Evolutionary conservation across 2,888 invertebrate genomes (phyloP).

Genomic region (Zelleria hepariella): DNA sequence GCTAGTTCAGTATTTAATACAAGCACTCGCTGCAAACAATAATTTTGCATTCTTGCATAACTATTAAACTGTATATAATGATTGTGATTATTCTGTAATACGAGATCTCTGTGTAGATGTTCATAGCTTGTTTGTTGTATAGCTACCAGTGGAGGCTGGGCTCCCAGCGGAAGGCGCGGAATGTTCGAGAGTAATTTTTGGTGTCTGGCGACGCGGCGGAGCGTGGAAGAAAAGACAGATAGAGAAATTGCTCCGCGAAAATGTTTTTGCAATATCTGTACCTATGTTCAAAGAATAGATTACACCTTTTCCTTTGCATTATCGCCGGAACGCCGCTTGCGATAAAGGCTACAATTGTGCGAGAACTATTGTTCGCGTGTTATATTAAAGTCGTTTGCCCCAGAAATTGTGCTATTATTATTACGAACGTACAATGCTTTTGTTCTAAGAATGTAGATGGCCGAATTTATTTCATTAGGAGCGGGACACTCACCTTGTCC

Average conservation of each 20-base stretch:
- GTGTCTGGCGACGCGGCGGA: not conserved
- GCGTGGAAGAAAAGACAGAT: slow-evolving; percentile 1
- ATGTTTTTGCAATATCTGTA: not conserved
- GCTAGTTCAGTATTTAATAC: too few relatives aligned
- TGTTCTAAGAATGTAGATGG: not conserved
- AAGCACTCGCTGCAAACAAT: too few relatives aligned
- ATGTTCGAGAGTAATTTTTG: slow-evolving; percentile 2
- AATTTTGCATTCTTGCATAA: too few relatives aligned
- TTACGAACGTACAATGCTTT: not conserved
- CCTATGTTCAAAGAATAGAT: not conserved
- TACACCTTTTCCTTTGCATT: not conserved
- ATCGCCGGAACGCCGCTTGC: not conserved
- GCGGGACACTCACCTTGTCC: not conserved
- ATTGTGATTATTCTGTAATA: too few relatives aligned
- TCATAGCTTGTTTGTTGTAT: too few relatives aligned
- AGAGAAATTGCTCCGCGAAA: not conserved
- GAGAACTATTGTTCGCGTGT: not conserved
- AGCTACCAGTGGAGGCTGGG: not conserved
- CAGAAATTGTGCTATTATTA: not conserved
- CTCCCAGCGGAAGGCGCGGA: not conserved
- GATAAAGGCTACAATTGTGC: not conserved
- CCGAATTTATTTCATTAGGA: not conserved
- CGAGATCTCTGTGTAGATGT: too few relatives aligned
- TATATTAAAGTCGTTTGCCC: not conserved
- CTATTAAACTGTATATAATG: too few relatives aligned